Evolutionary conservation across 2,113 vertebrate genomes (phyloP).

Genomic region (Muntiacus reevesi): DNA sequence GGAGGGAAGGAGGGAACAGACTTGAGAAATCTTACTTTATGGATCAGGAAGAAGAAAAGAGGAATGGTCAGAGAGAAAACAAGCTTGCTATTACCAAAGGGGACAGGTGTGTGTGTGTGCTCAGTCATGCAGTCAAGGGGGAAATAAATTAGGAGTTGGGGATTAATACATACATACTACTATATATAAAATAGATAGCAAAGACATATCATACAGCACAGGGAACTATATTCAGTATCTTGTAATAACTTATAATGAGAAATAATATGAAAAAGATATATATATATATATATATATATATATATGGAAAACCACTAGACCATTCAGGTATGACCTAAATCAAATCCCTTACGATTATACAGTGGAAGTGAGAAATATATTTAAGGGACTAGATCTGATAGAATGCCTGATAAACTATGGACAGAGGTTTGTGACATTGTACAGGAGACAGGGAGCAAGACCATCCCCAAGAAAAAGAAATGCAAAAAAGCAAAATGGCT

Average conservation of each 20-base stretch:
- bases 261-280: background rate
- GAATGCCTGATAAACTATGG: background rate
- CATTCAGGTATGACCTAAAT: background rate
- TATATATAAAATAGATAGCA: background rate
- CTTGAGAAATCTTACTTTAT: background rate
- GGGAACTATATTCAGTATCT: background rate
- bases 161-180: background rate
- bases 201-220: background rate
- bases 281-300: background rate
- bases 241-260: background rate
- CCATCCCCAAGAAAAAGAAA: background rate
- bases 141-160: background rate
- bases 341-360: background rate
- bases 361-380: background rate
- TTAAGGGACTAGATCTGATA: background rate
- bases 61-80: background rate
- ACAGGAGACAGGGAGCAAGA: background rate
- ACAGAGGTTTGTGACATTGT: background rate
- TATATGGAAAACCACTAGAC: background rate
- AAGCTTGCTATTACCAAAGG: background rate
- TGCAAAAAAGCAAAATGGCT: background rate
- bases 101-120: background rate
- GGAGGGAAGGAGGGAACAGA: background rate
- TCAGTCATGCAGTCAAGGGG: background rate
- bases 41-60: background rate